Base-by-base conservation (phyloP, 2,888 invertebrate genomes). In the Heliothis peltigera region DNA sequence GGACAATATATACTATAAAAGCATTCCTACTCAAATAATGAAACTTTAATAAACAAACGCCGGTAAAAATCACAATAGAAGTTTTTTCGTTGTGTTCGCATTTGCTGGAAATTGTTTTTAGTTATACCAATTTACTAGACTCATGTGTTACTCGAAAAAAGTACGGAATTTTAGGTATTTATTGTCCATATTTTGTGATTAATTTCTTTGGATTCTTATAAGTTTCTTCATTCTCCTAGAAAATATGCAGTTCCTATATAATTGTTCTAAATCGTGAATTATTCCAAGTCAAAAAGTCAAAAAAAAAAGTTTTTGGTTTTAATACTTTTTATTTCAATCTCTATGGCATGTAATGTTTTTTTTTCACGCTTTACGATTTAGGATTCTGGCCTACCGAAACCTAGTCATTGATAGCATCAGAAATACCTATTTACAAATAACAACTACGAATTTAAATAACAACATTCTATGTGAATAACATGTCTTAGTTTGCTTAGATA, bases 351-450 rank as follows among this genome's bases (percentile, higher is more conserved):
- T 15, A 35, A 1, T 3, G 4, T 15, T 35, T 35, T 5, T 28
- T 5, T 35, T 15, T 15, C 15, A 35, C 35, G 28, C 35, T 39
- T 6, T 22, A 18, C 8, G 12, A 51, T 70, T 55, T 44, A 51
- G 21, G 35, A 49, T 17, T 46, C 48, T 25, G 57, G 51, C 60
- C 69, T 75, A 68, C 73, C 65, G 65, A 69, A 60, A 57, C 79
- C 79, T 77, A 77, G 77, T 79, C 77, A 77, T 54, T 43, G 55
- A 46, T 55, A 52, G 25, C 59, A 54, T 17, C 51, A 59, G 47
- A 47, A 70, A 62, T 47, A 32, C 15, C 12, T 21, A 17, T 52
- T 52, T 46, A n/a, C 51, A 12, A 43, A 18, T n/a, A n/a, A 49
- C 4, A 49, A 43, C 25, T 49, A 39, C 59, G 8, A 48, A 28